Evolutionary conservation across 1,140 invertebrate species (phyloP), one percentile per base, ranked within the genome.

Genomic region (Cephus cinctus): DNA sequence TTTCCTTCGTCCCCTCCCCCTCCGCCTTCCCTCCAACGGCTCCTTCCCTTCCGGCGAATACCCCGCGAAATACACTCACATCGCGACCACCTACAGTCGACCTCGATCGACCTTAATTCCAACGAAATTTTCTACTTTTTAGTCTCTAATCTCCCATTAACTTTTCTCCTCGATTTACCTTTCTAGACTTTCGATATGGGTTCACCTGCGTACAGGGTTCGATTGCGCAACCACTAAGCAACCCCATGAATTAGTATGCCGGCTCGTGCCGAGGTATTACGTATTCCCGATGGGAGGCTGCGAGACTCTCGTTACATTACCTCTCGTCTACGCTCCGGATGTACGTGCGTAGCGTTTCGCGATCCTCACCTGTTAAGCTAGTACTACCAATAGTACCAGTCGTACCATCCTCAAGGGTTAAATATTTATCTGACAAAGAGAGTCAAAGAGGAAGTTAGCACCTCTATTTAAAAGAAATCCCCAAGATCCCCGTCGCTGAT

Each of bases 231-330:
- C 32, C 12, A 5, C n/a, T 4, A 12, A 35, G n/a, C 4, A 38
- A 6, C 35, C 15, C 35, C 12, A 12, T 51, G 38, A 42, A 41
- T 16, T 39, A 32, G 40, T 49, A 35, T 38, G 20, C 39, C 40
- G 20, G 15, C 22, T 12, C 11, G 32, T 19, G 43, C 19, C 40
- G 11, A 19, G 4, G 12, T 14, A 44, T 44, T 44, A 50, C 40
- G 47, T 43, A 46, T 45, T 45, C 43, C 18, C 16, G 11, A 34
- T 43, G 35, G 36, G 30, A 50, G 45, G 14, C 21, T n/a, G 22
- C 16, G 15, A 27, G 3, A 21, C 23, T 11, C 21, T 27, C 23
- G n/a, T n/a, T n/a, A n/a, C n/a, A n/a, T n/a, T n/a, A n/a, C n/a
- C n/a, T n/a, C n/a, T n/a, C n/a, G n/a, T n/a, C n/a, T n/a, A n/a